These are phyloP conservation scores for Synchiropus splendidus DNA, from an alignment of 2,113 vertebrate genomes.

Conservation along the genomic window DNA sequence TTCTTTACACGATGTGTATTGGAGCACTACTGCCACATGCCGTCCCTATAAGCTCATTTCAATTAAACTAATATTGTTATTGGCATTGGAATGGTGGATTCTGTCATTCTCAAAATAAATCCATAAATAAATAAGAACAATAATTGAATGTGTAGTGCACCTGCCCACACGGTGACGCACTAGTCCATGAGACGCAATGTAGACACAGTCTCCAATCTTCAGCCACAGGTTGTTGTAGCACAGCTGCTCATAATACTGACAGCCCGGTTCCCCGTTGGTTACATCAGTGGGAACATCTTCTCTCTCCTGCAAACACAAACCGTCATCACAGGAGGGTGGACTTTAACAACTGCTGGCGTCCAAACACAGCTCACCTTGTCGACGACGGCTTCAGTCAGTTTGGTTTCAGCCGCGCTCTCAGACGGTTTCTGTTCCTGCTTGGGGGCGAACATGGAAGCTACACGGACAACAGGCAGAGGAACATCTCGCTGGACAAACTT, in stretches of 20 bases:
- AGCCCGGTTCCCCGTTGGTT: slow-evolving; percentile 89
- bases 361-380: slow-evolving; percentile 57
- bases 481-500: slow-evolving; percentile 84
- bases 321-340: not conserved
- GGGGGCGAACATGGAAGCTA: slow-evolving; percentile 93
- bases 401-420: slow-evolving; percentile 76
- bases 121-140: no score
- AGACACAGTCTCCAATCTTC: slow-evolving; percentile 95
- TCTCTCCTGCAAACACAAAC: slow-evolving; percentile 72
- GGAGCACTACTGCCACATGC: no score
- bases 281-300: slow-evolving; percentile 91
- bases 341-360: not conserved
- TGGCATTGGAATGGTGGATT: no score
- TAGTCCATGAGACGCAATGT: slow-evolving; percentile 89
- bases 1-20: no score
- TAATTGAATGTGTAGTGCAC: slow-evolving; percentile 49
- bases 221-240: slow-evolving; percentile 90
- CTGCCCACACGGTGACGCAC: slow-evolving; percentile 91
- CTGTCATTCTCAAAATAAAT: no score
- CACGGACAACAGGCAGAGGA: slow-evolving; percentile 89
- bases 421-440: slow-evolving; percentile 81
- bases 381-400: slow-evolving; percentile 60
- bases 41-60: no score
- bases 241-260: slow-evolving; percentile 95
- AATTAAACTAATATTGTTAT: no score